Conservation (phyloP, 2,797 vertebrate genomes). For the Nothura maculosa region DNA sequence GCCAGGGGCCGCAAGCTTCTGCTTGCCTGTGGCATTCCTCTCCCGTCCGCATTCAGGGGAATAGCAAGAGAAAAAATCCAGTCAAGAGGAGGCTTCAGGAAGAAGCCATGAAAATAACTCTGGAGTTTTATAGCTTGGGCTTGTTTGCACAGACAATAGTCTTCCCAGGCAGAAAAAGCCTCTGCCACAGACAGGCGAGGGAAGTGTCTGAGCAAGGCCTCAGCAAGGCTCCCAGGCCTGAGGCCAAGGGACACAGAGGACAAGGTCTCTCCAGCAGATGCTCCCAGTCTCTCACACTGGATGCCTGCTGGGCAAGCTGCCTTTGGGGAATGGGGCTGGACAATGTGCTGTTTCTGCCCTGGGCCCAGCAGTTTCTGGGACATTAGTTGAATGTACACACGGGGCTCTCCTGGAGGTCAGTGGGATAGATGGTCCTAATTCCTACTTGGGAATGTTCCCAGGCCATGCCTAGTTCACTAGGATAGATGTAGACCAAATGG, state of each 20-base stretch:
- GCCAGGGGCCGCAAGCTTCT: neutral
- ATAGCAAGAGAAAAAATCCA: neutral
- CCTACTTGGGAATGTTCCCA: slow-evolving; percentile 16
- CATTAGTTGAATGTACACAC: neutral
- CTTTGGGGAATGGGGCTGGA: slow-evolving; percentile 22
- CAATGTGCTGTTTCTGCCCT: slow-evolving; percentile 23
- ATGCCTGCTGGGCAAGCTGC: neutral
- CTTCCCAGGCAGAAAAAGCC: neutral
- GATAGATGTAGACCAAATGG: neutral
- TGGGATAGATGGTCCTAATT: neutral
- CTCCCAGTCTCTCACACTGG: neutral
- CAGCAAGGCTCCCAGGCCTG: neutral
- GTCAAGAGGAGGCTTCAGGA: neutral
- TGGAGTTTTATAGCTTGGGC: neutral
- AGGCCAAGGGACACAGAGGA: neutral
- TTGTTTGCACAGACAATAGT: slow-evolving; percentile 9
- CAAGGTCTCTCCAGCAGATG: slow-evolving; percentile 31
- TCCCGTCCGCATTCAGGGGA: neutral
- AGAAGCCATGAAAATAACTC: neutral
- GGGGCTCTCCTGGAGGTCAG: neutral
- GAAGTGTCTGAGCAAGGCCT: neutral
- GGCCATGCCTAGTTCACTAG: slow-evolving; percentile 14
- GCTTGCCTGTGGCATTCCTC: neutral
- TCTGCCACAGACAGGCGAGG: neutral
- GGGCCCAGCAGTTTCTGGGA: slow-evolving; percentile 6